Evolutionary conservation across 2,888 invertebrate species (phyloP), one percentile per base, ranked within the genome.

Genomic region (Copidosoma aretas): DNA sequence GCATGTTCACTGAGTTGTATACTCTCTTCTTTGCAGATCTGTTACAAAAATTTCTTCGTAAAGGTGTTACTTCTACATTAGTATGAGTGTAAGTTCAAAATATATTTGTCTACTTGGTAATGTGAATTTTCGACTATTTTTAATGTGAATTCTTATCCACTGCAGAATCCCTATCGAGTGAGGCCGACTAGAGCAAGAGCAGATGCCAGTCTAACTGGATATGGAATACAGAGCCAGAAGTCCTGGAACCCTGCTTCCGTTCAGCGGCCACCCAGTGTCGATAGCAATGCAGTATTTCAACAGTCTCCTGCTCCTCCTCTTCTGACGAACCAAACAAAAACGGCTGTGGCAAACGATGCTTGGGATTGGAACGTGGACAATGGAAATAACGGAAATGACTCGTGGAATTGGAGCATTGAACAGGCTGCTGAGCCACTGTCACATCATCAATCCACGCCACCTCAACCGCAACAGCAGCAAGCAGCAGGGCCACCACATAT

Each of bases 351-450:
- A 5, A 32, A 32, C 32, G 80, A 81, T 73, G 70, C 81, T 15
- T 82, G 83, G 81, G 77, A 79, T 25, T 80, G 80, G 81, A 77
- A 77, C n/a, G 71, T 73, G 8, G 81, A 79, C 21, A 75, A 76
- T 53, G 65, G 60, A 32, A 79, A 79, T 60, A 80, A 80, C 71
- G 80, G 79, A 12, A 82, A 82, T 70, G 82, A 82, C 74, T 79
- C 82, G 0, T 83, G 83, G 83, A 80, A 83, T 63, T 83, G 83
- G 82, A 81, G 80, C 66, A 72, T 82, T 57, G 83, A 82, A 64
- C 80, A 81, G 59, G 59, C 79, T 1, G 82, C 82, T 53, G 58
- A 71, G 39, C 77, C 78, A 19, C 73, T 73, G 53, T 70, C 70
- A 25, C 71, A 58, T 46, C 72, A 70, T 52, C 70, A 73, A 10